Conservation (phyloP, 2,113 vertebrate genomes). For the Stomatorhinus ivindoensis region DNA sequence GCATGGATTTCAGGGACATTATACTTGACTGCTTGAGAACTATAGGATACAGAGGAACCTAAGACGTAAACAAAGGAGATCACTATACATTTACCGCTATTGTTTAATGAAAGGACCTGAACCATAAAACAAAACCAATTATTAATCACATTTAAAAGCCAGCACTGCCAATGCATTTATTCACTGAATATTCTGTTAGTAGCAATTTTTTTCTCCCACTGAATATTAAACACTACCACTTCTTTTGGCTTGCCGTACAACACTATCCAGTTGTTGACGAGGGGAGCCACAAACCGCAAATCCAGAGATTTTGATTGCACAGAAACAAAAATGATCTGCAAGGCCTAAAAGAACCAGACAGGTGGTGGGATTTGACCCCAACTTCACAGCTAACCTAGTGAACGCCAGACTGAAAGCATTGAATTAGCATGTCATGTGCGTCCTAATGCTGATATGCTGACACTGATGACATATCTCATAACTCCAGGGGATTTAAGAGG, state of each 20-base stretch:
- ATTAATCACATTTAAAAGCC: background rate
- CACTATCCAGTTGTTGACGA: no score
- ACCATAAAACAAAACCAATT: background rate
- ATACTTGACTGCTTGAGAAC: constrained; percentile 18
- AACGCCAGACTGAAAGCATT: background rate
- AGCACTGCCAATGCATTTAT: background rate
- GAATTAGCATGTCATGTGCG: background rate
- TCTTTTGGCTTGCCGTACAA: background rate
- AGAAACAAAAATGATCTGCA: background rate
- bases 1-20: background rate
- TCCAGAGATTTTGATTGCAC: background rate
- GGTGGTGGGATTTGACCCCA: background rate
- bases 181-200: background rate
- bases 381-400: background rate
- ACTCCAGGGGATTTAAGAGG: background rate
- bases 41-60: background rate
- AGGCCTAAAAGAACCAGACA: background rate
- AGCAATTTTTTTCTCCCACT: background rate
- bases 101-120: background rate
- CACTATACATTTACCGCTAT: background rate
- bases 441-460: background rate
- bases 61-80: background rate
- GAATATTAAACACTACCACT: background rate
- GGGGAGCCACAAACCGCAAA: background rate
- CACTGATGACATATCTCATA: background rate